phyloP scores from a whole-genome alignment of 2,888 invertebrate species.

The Erynnis tages region DNA sequence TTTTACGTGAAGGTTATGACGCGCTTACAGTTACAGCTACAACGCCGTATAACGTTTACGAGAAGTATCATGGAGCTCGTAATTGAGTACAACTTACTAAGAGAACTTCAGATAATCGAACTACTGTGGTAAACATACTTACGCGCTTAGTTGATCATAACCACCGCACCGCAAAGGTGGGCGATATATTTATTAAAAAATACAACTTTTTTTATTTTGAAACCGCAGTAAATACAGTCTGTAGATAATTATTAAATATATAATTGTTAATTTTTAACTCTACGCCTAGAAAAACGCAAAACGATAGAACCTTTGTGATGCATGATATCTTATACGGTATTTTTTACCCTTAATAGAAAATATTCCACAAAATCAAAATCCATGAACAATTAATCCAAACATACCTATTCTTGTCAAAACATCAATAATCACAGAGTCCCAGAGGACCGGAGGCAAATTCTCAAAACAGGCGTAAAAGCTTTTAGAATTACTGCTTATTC shows the following conservation, averaged over 20 bases:
- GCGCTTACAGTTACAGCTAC: slow-evolving; percentile 38
- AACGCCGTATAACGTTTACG: slow-evolving; percentile 26
- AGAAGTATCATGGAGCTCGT: not conserved
- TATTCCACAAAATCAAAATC: slow-evolving; percentile 6
- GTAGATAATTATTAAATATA: too few relatives aligned
- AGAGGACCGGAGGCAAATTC: slow-evolving; percentile 54
- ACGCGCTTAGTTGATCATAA: too few relatives aligned
- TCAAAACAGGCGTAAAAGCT: slow-evolving; percentile 71
- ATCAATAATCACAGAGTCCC: slow-evolving; percentile 71
- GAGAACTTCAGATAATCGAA: not conserved
- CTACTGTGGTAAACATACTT: too few relatives aligned
- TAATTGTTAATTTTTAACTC: too few relatives aligned
- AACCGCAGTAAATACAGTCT: too few relatives aligned
- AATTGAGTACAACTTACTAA: not conserved
- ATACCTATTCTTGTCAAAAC: slow-evolving; percentile 64
- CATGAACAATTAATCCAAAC: slow-evolving; percentile 2
- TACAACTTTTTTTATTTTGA: too few relatives aligned
- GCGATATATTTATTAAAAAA: too few relatives aligned
- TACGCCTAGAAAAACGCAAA: too few relatives aligned
- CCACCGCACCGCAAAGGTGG: too few relatives aligned
- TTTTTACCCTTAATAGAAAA: not conserved
- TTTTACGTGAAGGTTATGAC: slow-evolving; percentile 54
- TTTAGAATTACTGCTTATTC: slow-evolving; percentile 78
- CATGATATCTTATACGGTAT: too few relatives aligned
- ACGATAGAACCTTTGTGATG: too few relatives aligned